These are phyloP conservation scores for Drosophila merina DNA, from an alignment of 2,888 invertebrate genomes.

Conservation along the genomic window DNA sequence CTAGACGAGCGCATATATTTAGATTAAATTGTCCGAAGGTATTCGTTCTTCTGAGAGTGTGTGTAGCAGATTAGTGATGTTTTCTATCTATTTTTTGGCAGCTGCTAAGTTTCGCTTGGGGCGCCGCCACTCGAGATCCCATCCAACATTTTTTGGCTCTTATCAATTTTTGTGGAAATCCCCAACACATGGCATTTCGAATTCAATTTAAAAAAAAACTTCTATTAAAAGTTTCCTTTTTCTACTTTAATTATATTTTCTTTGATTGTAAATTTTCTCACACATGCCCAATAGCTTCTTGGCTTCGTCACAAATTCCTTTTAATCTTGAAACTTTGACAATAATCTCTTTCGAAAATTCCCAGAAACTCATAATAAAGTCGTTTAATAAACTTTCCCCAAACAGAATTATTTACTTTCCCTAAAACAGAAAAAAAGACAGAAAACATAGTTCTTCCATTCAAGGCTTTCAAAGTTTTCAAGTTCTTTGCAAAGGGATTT, in stretches of 20 bases:
- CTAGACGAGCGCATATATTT: slow-evolving; percentile 21
- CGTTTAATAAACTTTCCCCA: slow-evolving; percentile 1
- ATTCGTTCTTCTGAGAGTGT: neutral
- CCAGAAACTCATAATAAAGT: slow-evolving; percentile 17
- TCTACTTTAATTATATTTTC: no score
- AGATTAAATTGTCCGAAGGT: slow-evolving; percentile 11
- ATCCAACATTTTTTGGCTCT: neutral
- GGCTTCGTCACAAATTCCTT: neutral
- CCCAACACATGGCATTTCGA: slow-evolving; percentile 12
- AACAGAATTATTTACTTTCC: neutral
- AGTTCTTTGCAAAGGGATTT: neutral
- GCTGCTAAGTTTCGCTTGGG: slow-evolving; percentile 14
- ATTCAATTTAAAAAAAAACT: slow-evolving; percentile 2
- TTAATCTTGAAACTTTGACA: neutral
- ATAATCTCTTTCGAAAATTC: neutral
- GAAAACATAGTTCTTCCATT: neutral
- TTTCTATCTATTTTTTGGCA: slow-evolving; percentile 13
- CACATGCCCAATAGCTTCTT: no score
- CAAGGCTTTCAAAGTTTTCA: neutral
- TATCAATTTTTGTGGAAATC: slow-evolving; percentile 4
- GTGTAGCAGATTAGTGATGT: slow-evolving; percentile 16
- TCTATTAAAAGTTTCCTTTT: no score
- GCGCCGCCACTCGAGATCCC: slow-evolving; percentile 1
- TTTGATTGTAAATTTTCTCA: no score
- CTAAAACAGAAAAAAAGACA: neutral